Percentiles rank a stretch among this genome's conserved stretches.
phyloP scores from a whole-genome alignment of 2,113 vertebrate species.

The Erinaceus europaeus region DNA sequence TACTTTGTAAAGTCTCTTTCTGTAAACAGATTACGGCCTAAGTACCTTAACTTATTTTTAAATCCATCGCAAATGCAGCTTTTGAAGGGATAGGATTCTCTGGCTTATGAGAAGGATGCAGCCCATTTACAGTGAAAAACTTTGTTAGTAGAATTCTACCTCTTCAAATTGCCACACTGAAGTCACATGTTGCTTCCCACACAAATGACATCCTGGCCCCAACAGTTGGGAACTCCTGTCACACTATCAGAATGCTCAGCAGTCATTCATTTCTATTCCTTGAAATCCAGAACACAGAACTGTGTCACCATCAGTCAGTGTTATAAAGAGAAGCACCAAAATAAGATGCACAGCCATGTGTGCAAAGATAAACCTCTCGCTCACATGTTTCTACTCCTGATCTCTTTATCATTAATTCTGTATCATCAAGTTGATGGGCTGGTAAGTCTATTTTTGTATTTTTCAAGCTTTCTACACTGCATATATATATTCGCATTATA shows the following conservation, averaged over 20 bases:
- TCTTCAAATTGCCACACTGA: neutral
- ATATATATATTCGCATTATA: neutral
- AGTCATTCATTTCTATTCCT: neutral
- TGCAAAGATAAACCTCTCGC: neutral
- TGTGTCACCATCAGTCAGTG: neutral
- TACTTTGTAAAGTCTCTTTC: neutral
- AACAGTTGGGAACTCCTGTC: neutral
- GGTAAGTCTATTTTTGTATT: neutral
- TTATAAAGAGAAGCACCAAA: neutral
- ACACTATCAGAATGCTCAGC: neutral
- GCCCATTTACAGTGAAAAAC: neutral
- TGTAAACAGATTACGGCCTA: neutral
- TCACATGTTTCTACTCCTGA: no score
- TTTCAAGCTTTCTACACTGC: neutral
- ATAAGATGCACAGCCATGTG: neutral
- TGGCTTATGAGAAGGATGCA: neutral
- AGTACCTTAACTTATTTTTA: constrained; percentile 3
- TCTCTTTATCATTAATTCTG: neutral
- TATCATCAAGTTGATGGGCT: neutral
- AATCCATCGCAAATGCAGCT: neutral
- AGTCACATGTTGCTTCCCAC: neutral
- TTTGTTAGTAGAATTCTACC: neutral
- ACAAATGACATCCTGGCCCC: neutral
- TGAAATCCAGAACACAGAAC: neutral
- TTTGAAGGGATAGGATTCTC: constrained; percentile 34